Evolutionary conservation across 2,113 vertebrate species (phyloP).

Genomic region (Anser cygnoides): DNA sequence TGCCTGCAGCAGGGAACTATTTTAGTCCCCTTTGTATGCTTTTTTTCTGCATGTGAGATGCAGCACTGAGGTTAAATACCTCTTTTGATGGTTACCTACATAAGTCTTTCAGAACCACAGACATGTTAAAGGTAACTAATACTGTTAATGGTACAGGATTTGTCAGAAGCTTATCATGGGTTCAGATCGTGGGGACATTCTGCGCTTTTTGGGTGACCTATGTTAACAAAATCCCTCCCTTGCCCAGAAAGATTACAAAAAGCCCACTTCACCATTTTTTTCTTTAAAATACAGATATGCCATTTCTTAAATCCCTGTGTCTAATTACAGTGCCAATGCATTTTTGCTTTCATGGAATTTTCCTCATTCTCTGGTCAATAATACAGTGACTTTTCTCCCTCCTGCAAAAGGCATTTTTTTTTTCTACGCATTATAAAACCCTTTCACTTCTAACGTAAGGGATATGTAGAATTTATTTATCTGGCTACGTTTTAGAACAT

Average conservation of each 20-base stretch:
- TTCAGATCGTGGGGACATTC: neutral
- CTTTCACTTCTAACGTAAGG: neutral
- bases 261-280: neutral
- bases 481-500: neutral
- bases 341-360: neutral
- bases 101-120: neutral
- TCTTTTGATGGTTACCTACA: neutral
- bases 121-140: rapidly evolving
- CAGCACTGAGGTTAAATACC: neutral
- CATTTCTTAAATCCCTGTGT: neutral
- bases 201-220: neutral
- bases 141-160: neutral
- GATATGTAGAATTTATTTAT: neutral
- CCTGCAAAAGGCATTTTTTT: neutral
- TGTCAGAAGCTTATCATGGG: neutral
- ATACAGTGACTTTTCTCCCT: neutral
- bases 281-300: neutral
- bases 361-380: neutral
- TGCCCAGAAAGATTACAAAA: neutral
- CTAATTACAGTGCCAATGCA: neutral
- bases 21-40: neutral
- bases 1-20: neutral
- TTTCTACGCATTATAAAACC: neutral
- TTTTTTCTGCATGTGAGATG: neutral
- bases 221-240: neutral